A percentile compares a stretch with the other conserved stretches of the same genome.
Conservation (phyloP, 2,113 vertebrate genomes). For the Tricholaema leucomelas region DNA sequence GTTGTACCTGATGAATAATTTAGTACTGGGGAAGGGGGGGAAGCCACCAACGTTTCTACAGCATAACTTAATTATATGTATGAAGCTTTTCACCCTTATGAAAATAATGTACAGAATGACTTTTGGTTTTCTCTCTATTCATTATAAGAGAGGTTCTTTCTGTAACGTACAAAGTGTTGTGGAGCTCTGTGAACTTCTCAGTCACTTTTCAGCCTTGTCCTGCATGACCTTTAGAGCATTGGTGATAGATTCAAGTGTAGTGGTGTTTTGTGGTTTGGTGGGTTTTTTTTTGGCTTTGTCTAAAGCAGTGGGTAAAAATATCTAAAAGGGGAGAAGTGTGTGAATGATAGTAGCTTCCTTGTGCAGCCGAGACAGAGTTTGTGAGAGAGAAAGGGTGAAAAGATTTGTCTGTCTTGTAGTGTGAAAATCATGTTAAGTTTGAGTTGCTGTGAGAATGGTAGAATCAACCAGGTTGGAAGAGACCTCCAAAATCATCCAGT, state of each 20-base stretch:
- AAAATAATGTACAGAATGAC: slow-evolving; percentile 6
- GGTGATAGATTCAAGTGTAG: neutral
- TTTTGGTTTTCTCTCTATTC: slow-evolving; percentile 10
- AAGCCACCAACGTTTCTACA: neutral
- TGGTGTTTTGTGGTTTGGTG: neutral
- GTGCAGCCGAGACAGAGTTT: neutral
- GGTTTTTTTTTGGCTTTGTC: neutral
- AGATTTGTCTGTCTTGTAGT: neutral
- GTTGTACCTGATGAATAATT: slow-evolving; percentile 40
- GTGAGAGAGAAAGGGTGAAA: neutral
- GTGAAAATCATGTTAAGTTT: neutral
- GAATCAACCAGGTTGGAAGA: too few species aligned
- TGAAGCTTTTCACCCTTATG: neutral
- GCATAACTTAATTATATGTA: neutral
- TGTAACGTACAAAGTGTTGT: neutral
- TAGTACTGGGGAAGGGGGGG: neutral
- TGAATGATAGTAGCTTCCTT: neutral
- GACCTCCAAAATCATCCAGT: too few species aligned
- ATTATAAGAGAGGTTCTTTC: neutral
- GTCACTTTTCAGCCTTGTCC: neutral
- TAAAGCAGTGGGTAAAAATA: neutral
- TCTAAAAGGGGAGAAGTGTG: neutral
- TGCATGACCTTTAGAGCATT: neutral
- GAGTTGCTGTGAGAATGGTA: neutral
- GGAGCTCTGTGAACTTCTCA: neutral